Evolutionary conservation across 37 sponge, comb jelly and placozoan species (phyloP), one percentile per base, ranked within the genome.

Genomic region (Cladorhizidae sp.): DNA sequence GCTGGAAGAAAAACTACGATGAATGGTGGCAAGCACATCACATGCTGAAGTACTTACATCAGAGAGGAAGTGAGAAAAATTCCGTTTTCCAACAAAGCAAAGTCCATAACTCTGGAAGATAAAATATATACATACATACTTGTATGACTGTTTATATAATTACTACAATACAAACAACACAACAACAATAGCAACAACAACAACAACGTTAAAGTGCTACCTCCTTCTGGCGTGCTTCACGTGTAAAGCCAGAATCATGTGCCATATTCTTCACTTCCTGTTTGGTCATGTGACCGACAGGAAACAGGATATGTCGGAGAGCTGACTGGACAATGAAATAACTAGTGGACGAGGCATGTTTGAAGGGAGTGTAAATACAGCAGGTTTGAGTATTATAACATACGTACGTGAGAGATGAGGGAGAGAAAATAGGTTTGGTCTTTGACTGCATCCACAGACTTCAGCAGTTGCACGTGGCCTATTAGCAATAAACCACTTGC

Each of bases 361-460:
- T 40, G 26, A 22, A 12, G n/a, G 43, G 1, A 40, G 26, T 39
- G 43, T 32, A 40, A 43, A 28, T 51, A 64, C 29, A 63, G 20
- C 39, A 69, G 28, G 8, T 8, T 42, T 22, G 20, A 12, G 9
- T 6, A 37, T 32, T 33, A 61, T 11, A 5, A 55, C 17, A 18
- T 2, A 37, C 75, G 20, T 74, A 82, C 78, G 63, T 87, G 91
- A 55, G 78, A 41, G 2, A 90, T 59, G 8, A 55, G 77, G 2
- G 94, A 77, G 2, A 96, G 70, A 63, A 96, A 96, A 49, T 93
- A 96, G 0, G 94, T 91, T 72, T 96, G 97, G 70, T 96, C 97
- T 54, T 93, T 93, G 36, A 18, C 70, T 37, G 37, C 55, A 73
- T 96, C 97, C n/a, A 49, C 76, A 31, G 80, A 79, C 50, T 79